Base-by-base conservation (phyloP, 2,113 vertebrate genomes). In the Chunga burmeisteri region DNA sequence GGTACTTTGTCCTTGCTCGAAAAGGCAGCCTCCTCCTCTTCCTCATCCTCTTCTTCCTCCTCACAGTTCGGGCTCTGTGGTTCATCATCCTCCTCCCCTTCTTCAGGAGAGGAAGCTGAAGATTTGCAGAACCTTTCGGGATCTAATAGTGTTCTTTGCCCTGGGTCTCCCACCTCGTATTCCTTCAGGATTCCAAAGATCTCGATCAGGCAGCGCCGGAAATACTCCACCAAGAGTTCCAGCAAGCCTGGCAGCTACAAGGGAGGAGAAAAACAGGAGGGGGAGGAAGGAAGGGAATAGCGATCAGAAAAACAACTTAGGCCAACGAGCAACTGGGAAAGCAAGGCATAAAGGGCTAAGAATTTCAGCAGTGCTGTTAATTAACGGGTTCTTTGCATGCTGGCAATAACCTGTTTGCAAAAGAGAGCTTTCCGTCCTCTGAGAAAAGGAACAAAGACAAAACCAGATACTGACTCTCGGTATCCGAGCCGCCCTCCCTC, bases 181-280 rank as follows among this genome's bases (percentile, higher is more conserved):
- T 99, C 99, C 84, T 98, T 99, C 96, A 99, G 98, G 96, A 99
- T 99, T 89, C 99, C 99, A 96, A 99, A 99, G 97, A 99, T 99
- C 97, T 99, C 99, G 4, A 99, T 99, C 97, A 99, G 98, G 98
- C 99, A 99, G 96, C 99, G 99, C 88, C 99, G 98, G 98, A 99
- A 99, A 98, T 99, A 99, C 97, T 99, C 99, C 96, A 99, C 99
- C 81, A 99, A 96, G 96, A 99, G 98, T 86, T 99, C 99, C 91
- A 99, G 97, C 86, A 99, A 98, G 44, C 99, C 99, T 91, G 99
- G 99, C 93, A 99, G 98, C 99, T 99, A 91, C 18, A 63, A 74
- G 86, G 94, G 50, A 93, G 94, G 82, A 72, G 42, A 63, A 56
- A 78, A 21, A 95, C 49, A 38, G 94, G 90, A 86, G 88, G 91